Evolutionary conservation across 1,140 invertebrate genomes (phyloP), one percentile per base, ranked within the genome.

Genomic region (Trichonephila clavata): DNA sequence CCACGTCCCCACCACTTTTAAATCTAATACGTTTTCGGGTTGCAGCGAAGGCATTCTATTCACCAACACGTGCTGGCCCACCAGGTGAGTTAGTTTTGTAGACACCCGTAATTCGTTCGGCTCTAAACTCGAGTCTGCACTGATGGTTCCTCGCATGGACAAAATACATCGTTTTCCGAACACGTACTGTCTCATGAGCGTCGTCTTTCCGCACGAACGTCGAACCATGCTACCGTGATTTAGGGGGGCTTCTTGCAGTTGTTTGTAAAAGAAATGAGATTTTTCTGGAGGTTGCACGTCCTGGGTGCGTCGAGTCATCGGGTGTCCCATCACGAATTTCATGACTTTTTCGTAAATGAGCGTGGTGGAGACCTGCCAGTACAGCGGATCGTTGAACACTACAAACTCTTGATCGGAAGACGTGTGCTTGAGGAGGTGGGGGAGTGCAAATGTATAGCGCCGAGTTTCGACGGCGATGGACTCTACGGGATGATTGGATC

Each of bases 131-230:
- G 90, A n/a, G 24, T 92, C 90, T 8, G 90, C 77, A 50, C 81
- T 77, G 60, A 92, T 92, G 21, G 81, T 92, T 2, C 39, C 90
- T 24, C 90, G 77, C 80, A 92, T 92, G 18, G 77, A 61, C 2
- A 63, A 83, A 10, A 6, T 63, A 20, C 77, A 92, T 24, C 90
- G 77, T 84, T 92, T 92, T 14, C 90, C 90, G 18, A 84, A 92
- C 24, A 77, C 77, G 18, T 61, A 63, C 65, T 92, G 90, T 10
- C 90, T 77, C 14, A 92, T 39, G 13, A 92, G 43, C 0, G 90
- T 92, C 63, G 27, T 50, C 50, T 92, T 92, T 2, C 90, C 90
- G 20, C 80, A 63, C 14, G 90, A 92, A 24, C 90, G 77, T 39
- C 21, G 6, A 27, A 14, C 13, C n/a, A 92, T n/a, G 24, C 59